Conservation (phyloP, 2,113 vertebrate species). For the Psammodynastes pulverulentus region DNA sequence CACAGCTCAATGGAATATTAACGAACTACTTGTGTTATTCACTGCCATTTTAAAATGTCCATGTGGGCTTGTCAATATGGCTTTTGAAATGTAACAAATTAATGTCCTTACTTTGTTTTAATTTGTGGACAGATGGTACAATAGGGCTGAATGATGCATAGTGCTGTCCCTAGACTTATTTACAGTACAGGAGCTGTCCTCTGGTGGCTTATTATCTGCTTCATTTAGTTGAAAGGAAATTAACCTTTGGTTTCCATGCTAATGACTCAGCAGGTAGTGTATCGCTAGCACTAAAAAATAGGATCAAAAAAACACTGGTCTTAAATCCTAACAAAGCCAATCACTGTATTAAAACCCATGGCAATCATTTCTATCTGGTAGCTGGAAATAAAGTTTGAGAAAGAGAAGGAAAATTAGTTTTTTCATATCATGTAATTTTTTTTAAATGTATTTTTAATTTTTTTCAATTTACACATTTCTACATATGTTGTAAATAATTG, state of each 20-base stretch:
- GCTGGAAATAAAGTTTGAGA: constrained; percentile 60
- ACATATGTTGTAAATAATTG: neutral
- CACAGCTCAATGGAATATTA: constrained; percentile 48
- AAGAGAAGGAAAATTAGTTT: constrained; percentile 45
- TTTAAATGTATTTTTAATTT: constrained; percentile 35
- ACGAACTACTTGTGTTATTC: constrained; percentile 57
- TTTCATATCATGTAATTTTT: constrained; percentile 17
- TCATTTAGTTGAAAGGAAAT: constrained; percentile 77
- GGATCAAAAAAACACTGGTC: constrained; percentile 62
- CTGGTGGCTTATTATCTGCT: constrained; percentile 72
- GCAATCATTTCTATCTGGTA: constrained; percentile 65
- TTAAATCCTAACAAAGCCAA: constrained; percentile 70
- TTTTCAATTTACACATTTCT: constrained; percentile 22
- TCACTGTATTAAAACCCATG: constrained; percentile 69
- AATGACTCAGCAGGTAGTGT: constrained; percentile 74
- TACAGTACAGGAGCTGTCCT: constrained; percentile 62
- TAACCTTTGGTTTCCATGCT: constrained; percentile 69
- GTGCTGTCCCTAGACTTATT: constrained; percentile 69
- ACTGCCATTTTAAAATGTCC: constrained; percentile 63
- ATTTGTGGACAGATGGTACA: constrained; percentile 75
- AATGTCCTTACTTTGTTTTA: constrained; percentile 71
- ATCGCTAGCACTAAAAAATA: constrained; percentile 61
- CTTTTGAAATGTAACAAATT: constrained; percentile 71
- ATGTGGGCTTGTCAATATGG: constrained; percentile 60
- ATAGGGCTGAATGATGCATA: constrained; percentile 55